Percentiles rank a stretch among this genome's conserved stretches.
Conservation (phyloP, 2,888 invertebrate species). For the Cepaea hortensis region DNA sequence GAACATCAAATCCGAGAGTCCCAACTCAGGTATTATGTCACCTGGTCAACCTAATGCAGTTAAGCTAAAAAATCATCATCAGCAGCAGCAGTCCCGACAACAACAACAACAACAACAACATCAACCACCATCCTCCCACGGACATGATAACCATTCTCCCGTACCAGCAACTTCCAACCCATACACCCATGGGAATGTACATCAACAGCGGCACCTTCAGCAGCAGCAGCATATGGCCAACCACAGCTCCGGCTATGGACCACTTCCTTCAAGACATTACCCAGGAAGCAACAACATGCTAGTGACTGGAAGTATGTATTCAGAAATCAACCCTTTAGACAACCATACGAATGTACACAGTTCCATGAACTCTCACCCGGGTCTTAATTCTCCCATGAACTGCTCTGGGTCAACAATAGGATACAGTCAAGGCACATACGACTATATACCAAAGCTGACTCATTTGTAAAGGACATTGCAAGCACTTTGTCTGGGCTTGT, state of each 20-base stretch:
- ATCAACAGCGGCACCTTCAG: slow-evolving; percentile 43
- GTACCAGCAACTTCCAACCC: slow-evolving; percentile 9
- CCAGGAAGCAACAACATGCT: slow-evolving; percentile 54
- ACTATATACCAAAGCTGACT: slow-evolving; percentile 72
- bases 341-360: slow-evolving; percentile 57
- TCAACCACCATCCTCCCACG: slow-evolving; percentile 14
- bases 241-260: slow-evolving; percentile 46
- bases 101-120: slow-evolving; percentile 16
- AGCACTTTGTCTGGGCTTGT: no score
- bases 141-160: not conserved
- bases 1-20: slow-evolving; percentile 37
- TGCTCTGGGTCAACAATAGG: slow-evolving; percentile 63
- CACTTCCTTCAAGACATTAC: slow-evolving; percentile 52
- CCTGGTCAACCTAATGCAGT: slow-evolving; percentile 2
- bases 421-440: slow-evolving; percentile 64
- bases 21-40: slow-evolving; percentile 26
- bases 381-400: slow-evolving; percentile 62
- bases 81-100: not conserved
- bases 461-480: slow-evolving; percentile 59
- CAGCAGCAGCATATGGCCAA: slow-evolving; percentile 52
- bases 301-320: slow-evolving; percentile 60
- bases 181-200: slow-evolving; percentile 9
- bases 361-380: slow-evolving; percentile 59
- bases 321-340: slow-evolving; percentile 62
- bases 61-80: slow-evolving; percentile 32